Base-by-base conservation (phyloP, 2,113 vertebrate genomes). In the Mesitornis unicolor region DNA sequence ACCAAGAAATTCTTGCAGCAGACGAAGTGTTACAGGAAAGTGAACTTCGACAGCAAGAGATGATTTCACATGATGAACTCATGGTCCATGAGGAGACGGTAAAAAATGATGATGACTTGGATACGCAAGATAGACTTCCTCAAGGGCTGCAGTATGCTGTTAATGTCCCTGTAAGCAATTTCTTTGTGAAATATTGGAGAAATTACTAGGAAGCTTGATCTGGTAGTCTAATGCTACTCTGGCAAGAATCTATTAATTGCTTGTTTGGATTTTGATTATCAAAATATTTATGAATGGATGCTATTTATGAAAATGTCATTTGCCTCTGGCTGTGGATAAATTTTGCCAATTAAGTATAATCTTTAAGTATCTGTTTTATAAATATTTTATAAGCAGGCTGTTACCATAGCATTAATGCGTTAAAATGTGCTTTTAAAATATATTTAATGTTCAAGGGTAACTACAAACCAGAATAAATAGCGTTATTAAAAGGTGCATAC, bases 61-160 rank as follows among this genome's bases (percentile, higher is more conserved):
- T 99, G 97, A 99, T 99, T 89, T 98, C 99, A 82, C 99, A 99
- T 16, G 99, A 99, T 97, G 99, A 99, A 97, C 98, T 99, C 95
- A 99, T 99, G 99, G 99, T 99, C 97, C 99, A 99, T 84, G 99
- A 99, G 98, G 99, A 99, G 96, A 99, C 98, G n/a, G 99, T 99
- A 86, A 99, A 99, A 98, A 99, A 99, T 89, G 98, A 98, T 77
- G 98, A 98, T 74, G 99, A 99, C 87, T 98, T 98, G 94, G 99
- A 98, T 68, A 97, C 98, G 31, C 98, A 98, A 86, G 98, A 99
- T 84, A 98, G 99, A 96, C 98, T 99, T 97, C 98, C 99, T 94
- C 99, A 99, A 98, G 99, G 99, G 97, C 98, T 99, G 84, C 98
- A 98, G 78, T 99, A 99, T 97, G 98, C 99, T 96, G 98, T 99